Evolutionary conservation across 2,797 vertebrate species (phyloP).

Genomic region (Pteronotus mesoamericanus): DNA sequence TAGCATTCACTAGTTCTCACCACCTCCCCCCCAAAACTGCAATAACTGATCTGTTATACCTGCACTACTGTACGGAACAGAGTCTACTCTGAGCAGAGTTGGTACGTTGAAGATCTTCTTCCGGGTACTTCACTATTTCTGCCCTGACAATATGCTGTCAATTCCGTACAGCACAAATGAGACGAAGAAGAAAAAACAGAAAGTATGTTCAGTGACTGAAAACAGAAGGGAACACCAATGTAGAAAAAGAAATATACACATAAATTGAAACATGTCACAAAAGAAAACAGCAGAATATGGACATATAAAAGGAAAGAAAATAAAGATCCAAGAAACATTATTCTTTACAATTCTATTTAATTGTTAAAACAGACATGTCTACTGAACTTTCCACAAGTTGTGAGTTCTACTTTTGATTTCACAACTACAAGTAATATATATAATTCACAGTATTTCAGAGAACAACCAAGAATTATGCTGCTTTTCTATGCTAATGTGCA

Average conservation of each 20-base stretch:
- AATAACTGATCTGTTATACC: slow-evolving; percentile 76
- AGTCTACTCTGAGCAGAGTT: slow-evolving; percentile 92
- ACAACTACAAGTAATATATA: not conserved
- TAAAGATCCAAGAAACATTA: slow-evolving; percentile 8
- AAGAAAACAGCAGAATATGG: slow-evolving; percentile 32
- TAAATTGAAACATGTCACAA: slow-evolving; percentile 47
- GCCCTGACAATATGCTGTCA: slow-evolving; percentile 95
- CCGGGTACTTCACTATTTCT: slow-evolving; percentile 94
- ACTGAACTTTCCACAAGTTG: not conserved
- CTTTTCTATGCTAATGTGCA: not conserved
- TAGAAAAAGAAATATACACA: slow-evolving; percentile 53
- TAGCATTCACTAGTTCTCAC: not conserved
- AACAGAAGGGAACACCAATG: slow-evolving; percentile 59
- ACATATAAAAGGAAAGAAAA: slow-evolving; percentile 52
- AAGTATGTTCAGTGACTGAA: slow-evolving; percentile 71
- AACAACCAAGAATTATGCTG: not conserved
- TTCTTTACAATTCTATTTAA: slow-evolving; percentile 11
- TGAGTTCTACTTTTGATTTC: not conserved
- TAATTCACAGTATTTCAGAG: not conserved
- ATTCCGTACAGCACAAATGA: slow-evolving; percentile 73
- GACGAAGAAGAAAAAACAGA: slow-evolving; percentile 69
- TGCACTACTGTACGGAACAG: slow-evolving; percentile 93
- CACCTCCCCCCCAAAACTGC: not conserved
- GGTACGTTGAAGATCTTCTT: slow-evolving; percentile 89
- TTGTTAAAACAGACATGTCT: not conserved